phyloP scores from a whole-genome alignment of 2,113 vertebrate species.

The Pseudopodoces humilis region DNA sequence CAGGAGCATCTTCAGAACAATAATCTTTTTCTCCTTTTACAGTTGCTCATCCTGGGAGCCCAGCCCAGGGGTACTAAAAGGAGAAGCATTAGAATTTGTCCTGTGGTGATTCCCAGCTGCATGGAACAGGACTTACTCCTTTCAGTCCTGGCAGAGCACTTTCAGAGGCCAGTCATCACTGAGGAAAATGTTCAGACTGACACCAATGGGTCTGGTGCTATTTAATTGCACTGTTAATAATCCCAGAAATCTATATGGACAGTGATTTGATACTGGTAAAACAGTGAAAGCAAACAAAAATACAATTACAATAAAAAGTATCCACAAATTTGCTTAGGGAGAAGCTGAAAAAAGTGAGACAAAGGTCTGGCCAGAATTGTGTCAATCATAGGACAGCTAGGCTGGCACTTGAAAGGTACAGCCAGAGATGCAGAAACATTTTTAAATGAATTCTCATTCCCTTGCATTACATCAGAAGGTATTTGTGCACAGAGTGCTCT shows the following conservation, averaged over 20 bases:
- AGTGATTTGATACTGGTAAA: not conserved
- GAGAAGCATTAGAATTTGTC: not conserved
- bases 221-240: not conserved
- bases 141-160: not conserved
- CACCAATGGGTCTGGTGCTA: not conserved
- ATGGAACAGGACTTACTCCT: not conserved
- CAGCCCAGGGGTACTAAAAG: not conserved
- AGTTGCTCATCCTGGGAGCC: not conserved
- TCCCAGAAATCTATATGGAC: not conserved
- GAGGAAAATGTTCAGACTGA: not conserved
- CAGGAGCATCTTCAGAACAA: not conserved
- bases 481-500: not conserved
- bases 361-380: not conserved
- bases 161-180: not conserved
- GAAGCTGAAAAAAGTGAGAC: not conserved
- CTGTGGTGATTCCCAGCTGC: not conserved
- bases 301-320: not conserved
- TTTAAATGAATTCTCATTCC: not conserved
- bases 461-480: not conserved
- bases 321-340: not conserved
- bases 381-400: not conserved
- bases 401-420: not conserved
- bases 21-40: not conserved
- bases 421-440: not conserved
- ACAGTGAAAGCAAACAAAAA: not conserved